Evolutionary conservation across 2,888 invertebrate species (phyloP).

Genomic region (Anticlea derivata): DNA sequence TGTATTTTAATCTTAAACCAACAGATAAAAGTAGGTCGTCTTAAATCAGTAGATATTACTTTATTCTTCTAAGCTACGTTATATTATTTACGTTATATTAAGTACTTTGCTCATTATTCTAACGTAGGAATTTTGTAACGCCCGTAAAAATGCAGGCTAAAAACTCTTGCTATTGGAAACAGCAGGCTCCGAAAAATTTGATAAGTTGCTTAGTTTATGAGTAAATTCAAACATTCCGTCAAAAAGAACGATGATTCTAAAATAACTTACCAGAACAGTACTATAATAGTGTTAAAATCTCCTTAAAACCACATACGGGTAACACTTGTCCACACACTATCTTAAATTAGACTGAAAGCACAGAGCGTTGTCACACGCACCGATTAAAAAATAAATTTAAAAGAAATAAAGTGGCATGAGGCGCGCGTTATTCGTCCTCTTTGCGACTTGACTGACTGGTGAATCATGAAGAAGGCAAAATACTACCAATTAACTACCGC

Average conservation of each 20-base stretch:
- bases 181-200: too few species aligned
- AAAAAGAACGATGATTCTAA: too few species aligned
- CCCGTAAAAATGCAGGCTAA: too few species aligned
- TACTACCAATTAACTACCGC: constrained; percentile 73
- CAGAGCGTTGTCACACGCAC: constrained; percentile 50
- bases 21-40: constrained; percentile 2
- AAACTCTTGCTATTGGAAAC: too few species aligned
- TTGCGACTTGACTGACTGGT: constrained; percentile 68
- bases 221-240: too few species aligned
- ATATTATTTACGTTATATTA: too few species aligned
- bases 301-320: constrained; percentile 32
- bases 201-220: too few species aligned
- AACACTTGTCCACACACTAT: constrained; percentile 47
- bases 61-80: not conserved
- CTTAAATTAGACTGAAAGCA: constrained; percentile 52
- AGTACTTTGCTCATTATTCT: too few species aligned
- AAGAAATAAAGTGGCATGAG: constrained; percentile 48
- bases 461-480: constrained; percentile 78
- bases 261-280: constrained; percentile 15
- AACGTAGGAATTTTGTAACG: too few species aligned
- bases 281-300: not conserved
- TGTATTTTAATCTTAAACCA: not conserved
- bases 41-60: not conserved
- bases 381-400: constrained; percentile 49
- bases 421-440: constrained; percentile 58